phyloP scores from a whole-genome alignment of 1,140 invertebrate species.

The Planococcus citri region DNA sequence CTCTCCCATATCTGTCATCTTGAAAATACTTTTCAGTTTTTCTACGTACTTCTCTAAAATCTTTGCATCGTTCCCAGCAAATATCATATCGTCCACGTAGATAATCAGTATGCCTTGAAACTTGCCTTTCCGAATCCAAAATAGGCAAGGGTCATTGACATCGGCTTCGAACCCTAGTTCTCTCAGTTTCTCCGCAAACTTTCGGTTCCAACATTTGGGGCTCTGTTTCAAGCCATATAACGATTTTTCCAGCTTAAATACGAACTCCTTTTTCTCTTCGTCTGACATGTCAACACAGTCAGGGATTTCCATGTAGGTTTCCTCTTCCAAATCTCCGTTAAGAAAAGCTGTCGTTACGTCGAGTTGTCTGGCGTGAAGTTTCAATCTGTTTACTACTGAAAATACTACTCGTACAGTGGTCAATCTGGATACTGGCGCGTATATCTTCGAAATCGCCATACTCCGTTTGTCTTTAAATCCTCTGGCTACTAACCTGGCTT shows the following conservation, averaged over 20 bases:
- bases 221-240: slow-evolving; percentile 31
- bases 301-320: slow-evolving; percentile 33
- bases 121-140: background rate
- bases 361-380: slow-evolving; percentile 29
- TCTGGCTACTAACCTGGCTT: too few relatives aligned
- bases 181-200: slow-evolving; percentile 20
- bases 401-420: slow-evolving; percentile 8
- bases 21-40: slow-evolving; percentile 30
- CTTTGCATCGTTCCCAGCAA: background rate
- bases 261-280: slow-evolving; percentile 15
- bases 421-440: slow-evolving; percentile 22
- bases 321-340: slow-evolving; percentile 30
- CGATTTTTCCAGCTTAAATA: slow-evolving; percentile 30
- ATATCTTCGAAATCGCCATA: too few relatives aligned
- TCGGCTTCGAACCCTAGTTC: background rate
- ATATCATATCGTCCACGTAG: background rate
- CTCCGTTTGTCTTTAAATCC: too few relatives aligned
- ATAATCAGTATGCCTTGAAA: background rate
- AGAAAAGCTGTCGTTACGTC: slow-evolving; percentile 36
- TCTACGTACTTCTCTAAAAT: background rate
- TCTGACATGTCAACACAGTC: slow-evolving; percentile 18
- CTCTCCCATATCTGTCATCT: slow-evolving; percentile 32
- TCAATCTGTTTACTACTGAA: background rate
- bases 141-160: background rate
- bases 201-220: slow-evolving; percentile 29